Base-by-base conservation (phyloP, 1,140 invertebrate genomes). In the Apocrypta bakeri region DNA sequence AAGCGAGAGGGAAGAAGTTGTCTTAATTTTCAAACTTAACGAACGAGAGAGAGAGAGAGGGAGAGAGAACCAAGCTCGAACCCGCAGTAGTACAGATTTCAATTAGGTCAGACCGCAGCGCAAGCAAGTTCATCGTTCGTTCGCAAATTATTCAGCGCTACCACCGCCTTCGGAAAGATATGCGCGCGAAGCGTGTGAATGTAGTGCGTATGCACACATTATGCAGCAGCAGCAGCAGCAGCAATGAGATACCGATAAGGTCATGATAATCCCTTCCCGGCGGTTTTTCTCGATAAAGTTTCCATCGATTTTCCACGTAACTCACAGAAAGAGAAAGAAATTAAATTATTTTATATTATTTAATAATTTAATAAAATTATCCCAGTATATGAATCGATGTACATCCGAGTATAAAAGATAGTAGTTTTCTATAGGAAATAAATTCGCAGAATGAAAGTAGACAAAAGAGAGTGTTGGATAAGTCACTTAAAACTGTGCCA, bases 401-500 rank as follows among this genome's bases (percentile, higher is more conserved):
- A n/a, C n/a, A n/a, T n/a, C n/a, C n/a, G n/a, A n/a, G n/a, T n/a
- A n/a, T n/a, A n/a, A n/a, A n/a, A n/a, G n/a, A n/a, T n/a, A 56
- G 17, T 17, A 1, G 6, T 6, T 17, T 0, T n/a, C 48, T 48
- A 56, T 66, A 68, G 33, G 31, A 61, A 82, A 69, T 27, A 66
- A 69, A 17, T 27, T 24, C 17, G 33, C 56, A 76, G 72, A 75
- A 68, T 74, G 79, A 61, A 71, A 37, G 3, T 48, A 72, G 81
- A 77, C 74, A 63, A 71, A 72, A 75, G 79, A 40, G 33, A 48
- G 66, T 31, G 24, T 31, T 42, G 56, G 71, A 69, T 83, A 79
- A 79, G 77, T 83, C 82, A 83, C 71, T 83, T 83, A 79, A 83
- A 83, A 83, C 71, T 83, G 82, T 72, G 71, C 61, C 77, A 77